phyloP scores from a whole-genome alignment of 2,797 vertebrate genomes.

The Enteromius unitaeniatus region DNA sequence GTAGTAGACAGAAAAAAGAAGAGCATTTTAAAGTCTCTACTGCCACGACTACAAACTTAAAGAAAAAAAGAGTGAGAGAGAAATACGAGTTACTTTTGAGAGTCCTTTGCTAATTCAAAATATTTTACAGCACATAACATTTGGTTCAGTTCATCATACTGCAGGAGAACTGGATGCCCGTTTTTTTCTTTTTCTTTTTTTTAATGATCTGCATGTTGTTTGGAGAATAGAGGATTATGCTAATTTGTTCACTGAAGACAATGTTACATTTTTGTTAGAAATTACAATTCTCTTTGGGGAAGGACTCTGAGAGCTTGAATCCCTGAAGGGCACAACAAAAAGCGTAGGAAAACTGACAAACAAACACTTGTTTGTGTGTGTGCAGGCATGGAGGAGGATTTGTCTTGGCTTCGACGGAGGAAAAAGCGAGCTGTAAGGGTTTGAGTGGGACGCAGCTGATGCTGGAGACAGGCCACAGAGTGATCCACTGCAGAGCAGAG shows the following conservation, averaged over 20 bases:
- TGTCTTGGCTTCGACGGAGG: slow-evolving; percentile 89
- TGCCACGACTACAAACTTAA: neutral
- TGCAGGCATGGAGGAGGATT: slow-evolving; percentile 62
- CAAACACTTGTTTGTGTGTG: slow-evolving; percentile 48
- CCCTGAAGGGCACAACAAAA: too few species aligned
- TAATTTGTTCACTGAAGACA: neutral
- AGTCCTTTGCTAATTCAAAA: neutral
- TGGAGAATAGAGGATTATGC: neutral
- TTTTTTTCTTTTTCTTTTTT: neutral
- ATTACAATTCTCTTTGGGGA: neutral
- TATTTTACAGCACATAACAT: neutral
- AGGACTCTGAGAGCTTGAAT: too few species aligned
- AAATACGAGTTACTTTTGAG: neutral
- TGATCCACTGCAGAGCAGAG: neutral
- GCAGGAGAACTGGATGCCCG: neutral
- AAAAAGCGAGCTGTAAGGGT: slow-evolving; percentile 91
- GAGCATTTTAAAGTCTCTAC: neutral
- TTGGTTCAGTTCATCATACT: neutral
- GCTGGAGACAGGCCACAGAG: slow-evolving; percentile 3
- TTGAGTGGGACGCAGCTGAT: slow-evolving; percentile 54
- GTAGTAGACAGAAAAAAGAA: neutral
- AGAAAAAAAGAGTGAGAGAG: neutral
- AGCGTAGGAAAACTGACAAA: too few species aligned
- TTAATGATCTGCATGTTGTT: neutral
- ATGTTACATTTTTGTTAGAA: neutral